Base-by-base conservation (phyloP, 2,888 invertebrate species). In the Cybosia mesomella region DNA sequence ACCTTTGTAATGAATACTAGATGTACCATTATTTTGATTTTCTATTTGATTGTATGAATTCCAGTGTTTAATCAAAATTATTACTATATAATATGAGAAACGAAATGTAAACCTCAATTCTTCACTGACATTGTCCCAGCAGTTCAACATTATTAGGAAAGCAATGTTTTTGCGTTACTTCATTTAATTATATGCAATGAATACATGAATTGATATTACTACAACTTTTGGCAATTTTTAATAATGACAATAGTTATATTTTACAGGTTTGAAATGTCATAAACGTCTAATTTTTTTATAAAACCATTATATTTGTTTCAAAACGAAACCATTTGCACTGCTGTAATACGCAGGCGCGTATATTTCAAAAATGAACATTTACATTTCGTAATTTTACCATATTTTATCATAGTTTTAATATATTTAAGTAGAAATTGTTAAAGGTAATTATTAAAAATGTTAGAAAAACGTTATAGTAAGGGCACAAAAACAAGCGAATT, bases 401-500 rank as follows among this genome's bases (percentile, higher is more conserved):
- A 78, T 72, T 76, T 74, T 76, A 77, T 57, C 64, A 68, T 81
- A 76, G 69, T 87, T 85, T 84, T 83, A 79, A 54, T 84, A 86
- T 76, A 74, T 87, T 86, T 87, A 84, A 76, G 83, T 87, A 88
- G 82, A 72, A 77, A 84, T 81, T 82, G 77, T 75, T 78, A 80
- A 81, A 77, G 61, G 73, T 71, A 86, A 84, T 67, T 80, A 83
- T 77, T 75, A 85, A 93, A 89, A 90, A 94, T 94, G 93, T 87
- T 91, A 88, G 85, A 83, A 61, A 86, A 85, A 83, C 76, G 82
- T 78, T 80, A 72, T 81, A 83, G 54, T 68, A 85, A 79, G 87
- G 86, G 84, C 89, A 86, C 89, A 89, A 91, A 87, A 85, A 85
- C 75, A 82, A 87, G 91, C 89, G 89, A 73, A 80, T 88, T 86